Base-by-base conservation (phyloP, 2,113 vertebrate species). In the Peromyscus maniculatus region DNA sequence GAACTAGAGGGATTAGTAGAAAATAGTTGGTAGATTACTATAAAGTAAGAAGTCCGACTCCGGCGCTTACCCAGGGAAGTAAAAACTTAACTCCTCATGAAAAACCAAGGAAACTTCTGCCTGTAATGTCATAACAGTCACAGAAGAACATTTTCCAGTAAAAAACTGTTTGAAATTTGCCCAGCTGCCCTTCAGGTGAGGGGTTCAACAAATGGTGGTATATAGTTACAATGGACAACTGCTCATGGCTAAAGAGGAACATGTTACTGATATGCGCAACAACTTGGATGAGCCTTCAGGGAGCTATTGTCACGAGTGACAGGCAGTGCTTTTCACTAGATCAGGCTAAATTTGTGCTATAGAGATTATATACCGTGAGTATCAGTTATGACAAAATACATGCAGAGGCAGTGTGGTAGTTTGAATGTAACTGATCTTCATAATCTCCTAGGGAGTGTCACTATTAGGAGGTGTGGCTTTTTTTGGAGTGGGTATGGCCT, bases 31-130 rank as follows among this genome's bases (percentile, higher is more conserved):
- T 16, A 43, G 26, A 39, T 80, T 64, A 89, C 72, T n/a, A n/a
- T 77, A 26, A 43, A 95, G 49, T 57, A 31, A 55, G 78, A 6
- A 49, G 17, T 90, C 59, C 8, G 1, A 39, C 59, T 59, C 43
- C 12, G 69, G 22, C 33, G 43, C 62, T 89, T 69, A 95, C 75
- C 79, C 62, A 92, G 79, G 66, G 83, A 91, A 89, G 87, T 80
- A 64, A 96, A 87, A 80, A 55, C 13, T 31, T 91, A 77, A 11
- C 16, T 75, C 24, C 36, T 39, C 24, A 57, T 26, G 74, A 52
- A 55, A 96, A 87, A 46, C 71, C 62, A 72, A 43, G 33, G 74
- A 22, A 79, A 16, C 72, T 96, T 84, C 13, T 79, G 80, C 83
- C 74, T 89, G 21, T 64, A 69, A 43, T 39, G 69, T 7, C 12